A percentile compares a stretch with the other conserved stretches of the same genome.
Evolutionary conservation across 2,113 vertebrate genomes (phyloP).

Genomic region (Hemiscyllium ocellatum): DNA sequence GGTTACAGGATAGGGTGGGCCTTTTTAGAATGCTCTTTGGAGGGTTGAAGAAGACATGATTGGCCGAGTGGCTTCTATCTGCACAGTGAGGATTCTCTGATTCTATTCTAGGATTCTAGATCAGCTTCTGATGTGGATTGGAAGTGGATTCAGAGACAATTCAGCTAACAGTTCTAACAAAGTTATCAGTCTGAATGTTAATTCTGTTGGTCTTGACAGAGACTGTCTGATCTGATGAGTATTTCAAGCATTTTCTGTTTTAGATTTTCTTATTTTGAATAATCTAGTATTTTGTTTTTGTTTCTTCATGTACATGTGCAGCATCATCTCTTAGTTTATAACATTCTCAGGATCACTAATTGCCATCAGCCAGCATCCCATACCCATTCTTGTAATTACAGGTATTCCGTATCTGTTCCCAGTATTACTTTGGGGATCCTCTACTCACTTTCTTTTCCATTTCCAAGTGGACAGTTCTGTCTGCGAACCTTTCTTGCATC

Average conservation of each 20-base stretch:
- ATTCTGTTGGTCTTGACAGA: not conserved
- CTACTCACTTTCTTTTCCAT: conserved; percentile 65
- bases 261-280: no score
- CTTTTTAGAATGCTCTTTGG: no score
- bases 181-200: not conserved
- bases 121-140: not conserved
- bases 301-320: not conserved
- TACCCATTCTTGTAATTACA: not conserved
- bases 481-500: conserved; percentile 68
- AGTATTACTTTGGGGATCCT: not conserved
- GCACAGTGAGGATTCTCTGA: no score
- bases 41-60: no score
- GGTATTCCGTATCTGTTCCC: not conserved
- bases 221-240: not conserved
- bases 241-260: not conserved
- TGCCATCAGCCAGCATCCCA: not conserved
- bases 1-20: no score
- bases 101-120: no score
- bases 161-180: not conserved
- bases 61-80: no score
- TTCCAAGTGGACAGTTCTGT: conserved; percentile 67
- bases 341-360: not conserved
- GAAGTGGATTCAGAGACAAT: not conserved
- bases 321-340: not conserved
- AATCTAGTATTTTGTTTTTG: not conserved